These are phyloP conservation scores for Stegodyphus mimosarum DNA, from an alignment of 1,140 invertebrate genomes.

Conservation along the genomic window DNA sequence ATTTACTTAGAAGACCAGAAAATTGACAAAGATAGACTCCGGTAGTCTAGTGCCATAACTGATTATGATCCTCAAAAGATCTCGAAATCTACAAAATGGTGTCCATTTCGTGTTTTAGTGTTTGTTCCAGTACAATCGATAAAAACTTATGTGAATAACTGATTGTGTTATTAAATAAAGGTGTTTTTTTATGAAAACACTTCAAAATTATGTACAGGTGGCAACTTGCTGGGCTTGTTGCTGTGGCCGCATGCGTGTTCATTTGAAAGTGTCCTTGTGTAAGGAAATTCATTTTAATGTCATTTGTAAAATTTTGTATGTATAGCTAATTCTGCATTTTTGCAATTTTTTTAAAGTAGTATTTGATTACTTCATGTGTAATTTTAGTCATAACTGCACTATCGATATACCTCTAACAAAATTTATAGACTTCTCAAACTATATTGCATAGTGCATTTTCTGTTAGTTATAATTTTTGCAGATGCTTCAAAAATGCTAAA, in stretches of 20 bases:
- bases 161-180: not conserved
- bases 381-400: not conserved
- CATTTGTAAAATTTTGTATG: too few relatives aligned
- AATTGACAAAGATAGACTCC: slow-evolving; percentile 57
- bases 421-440: not conserved
- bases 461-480: too few relatives aligned
- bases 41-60: slow-evolving; percentile 43
- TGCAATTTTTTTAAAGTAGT: not conserved
- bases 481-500: too few relatives aligned
- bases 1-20: slow-evolving; percentile 66
- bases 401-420: not conserved
- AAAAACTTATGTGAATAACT: not conserved
- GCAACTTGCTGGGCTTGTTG: slow-evolving; percentile 21
- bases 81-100: not conserved
- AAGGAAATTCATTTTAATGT: not conserved
- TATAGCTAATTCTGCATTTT: not conserved
- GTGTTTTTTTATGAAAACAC: not conserved
- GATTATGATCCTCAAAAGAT: not conserved
- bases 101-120: not conserved
- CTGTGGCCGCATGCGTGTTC: not conserved
- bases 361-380: slow-evolving; percentile 10
- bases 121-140: not conserved
- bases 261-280: not conserved
- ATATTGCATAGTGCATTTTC: too few relatives aligned
- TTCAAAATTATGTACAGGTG: not conserved